A percentile compares a stretch with the other conserved stretches of the same genome.
Conservation (phyloP, 1,140 invertebrate species). For the Alviniconcha marisindica region DNA sequence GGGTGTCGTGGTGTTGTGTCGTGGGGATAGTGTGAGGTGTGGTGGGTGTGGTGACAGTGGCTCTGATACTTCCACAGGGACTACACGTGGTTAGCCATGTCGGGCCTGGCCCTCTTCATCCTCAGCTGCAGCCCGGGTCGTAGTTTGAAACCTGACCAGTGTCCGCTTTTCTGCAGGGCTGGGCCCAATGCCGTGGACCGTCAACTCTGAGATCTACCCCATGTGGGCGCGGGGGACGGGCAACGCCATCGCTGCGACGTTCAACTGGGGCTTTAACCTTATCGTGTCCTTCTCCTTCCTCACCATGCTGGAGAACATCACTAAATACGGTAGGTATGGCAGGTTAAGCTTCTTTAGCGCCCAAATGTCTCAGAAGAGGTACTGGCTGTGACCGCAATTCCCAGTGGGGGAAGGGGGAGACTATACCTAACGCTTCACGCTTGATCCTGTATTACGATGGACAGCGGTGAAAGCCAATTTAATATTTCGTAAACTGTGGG, state of each 20-base stretch:
- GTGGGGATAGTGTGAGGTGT: not conserved
- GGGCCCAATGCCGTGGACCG: conserved; percentile 83
- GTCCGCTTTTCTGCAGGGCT: conserved; percentile 73
- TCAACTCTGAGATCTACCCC: conserved; percentile 82
- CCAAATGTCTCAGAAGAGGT: too few relatives aligned
- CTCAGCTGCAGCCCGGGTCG: too few relatives aligned
- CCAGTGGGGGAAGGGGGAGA: too few relatives aligned
- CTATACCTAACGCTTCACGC: too few relatives aligned
- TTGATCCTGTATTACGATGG: too few relatives aligned
- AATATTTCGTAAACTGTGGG: too few relatives aligned
- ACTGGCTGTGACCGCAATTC: too few relatives aligned
- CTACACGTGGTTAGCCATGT: too few relatives aligned
- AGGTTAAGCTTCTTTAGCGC: not conserved
- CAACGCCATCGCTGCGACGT: conserved; percentile 78
- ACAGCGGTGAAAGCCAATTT: too few relatives aligned
- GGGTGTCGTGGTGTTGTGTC: not conserved
- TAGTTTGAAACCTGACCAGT: not conserved
- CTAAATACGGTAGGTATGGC: conserved; percentile 75
- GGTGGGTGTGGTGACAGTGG: not conserved
- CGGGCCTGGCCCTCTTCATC: too few relatives aligned
- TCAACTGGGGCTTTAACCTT: conserved; percentile 81
- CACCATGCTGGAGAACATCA: conserved; percentile 76
- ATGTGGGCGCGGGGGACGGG: conserved; percentile 80
- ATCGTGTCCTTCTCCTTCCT: conserved; percentile 81
- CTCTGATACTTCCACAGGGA: too few relatives aligned